Conservation (phyloP, 2,888 invertebrate species). For the Megastigmus dorsalis region DNA sequence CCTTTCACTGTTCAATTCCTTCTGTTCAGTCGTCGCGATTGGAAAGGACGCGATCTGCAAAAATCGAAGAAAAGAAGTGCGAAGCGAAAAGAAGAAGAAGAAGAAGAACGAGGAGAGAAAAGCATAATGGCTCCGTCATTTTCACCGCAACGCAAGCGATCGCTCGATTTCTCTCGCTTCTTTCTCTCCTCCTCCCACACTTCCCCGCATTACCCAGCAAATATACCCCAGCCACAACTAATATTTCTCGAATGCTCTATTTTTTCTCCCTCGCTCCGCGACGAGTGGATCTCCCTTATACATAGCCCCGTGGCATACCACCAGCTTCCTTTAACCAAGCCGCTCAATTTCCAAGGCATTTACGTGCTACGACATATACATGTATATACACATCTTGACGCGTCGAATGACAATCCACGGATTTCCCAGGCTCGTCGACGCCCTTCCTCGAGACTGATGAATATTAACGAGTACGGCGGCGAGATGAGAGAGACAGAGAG, state of each 20-base stretch:
- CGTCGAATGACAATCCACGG: background rate
- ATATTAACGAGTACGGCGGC: constrained; percentile 6
- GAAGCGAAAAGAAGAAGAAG: background rate
- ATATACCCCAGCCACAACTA: background rate
- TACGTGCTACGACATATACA: too few relatives aligned
- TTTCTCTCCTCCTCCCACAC: background rate
- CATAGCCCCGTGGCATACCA: too few relatives aligned
- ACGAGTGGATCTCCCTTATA: background rate
- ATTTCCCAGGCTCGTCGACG: background rate
- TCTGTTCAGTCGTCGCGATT: background rate
- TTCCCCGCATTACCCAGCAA: background rate
- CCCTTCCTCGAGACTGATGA: background rate
- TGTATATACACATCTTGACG: too few relatives aligned
- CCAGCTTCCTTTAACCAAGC: too few relatives aligned
- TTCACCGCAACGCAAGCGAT: background rate
- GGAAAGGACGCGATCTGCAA: background rate
- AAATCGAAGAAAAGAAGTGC: background rate
- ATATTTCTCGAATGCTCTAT: background rate
- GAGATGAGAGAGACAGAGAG: background rate
- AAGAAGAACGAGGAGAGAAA: background rate
- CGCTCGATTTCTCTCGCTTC: background rate
- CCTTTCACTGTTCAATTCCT: background rate
- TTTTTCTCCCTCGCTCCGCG: background rate
- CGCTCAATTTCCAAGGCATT: too few relatives aligned
- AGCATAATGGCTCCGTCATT: constrained; percentile 1